Base-by-base conservation (phyloP, 2,888 invertebrate genomes). In the Hyposoter dolosus region DNA sequence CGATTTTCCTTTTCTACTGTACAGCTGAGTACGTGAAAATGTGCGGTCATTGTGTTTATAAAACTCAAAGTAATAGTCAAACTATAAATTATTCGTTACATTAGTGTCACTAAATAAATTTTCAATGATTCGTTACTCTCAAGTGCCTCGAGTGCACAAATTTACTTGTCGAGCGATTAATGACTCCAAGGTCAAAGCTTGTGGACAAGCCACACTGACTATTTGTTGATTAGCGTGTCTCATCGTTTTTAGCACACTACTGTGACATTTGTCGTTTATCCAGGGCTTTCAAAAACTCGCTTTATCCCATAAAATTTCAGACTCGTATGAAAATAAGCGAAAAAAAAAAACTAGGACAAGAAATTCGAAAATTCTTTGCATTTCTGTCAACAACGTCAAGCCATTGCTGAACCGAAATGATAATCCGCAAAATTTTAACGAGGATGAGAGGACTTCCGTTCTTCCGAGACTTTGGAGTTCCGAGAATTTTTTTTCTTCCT, bases 11-110 rank as follows among this genome's bases (percentile, higher is more conserved):
- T 63, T 40, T 66, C 35, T 66, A 40, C 40, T 66, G n/a, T 40
- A 45, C 19, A 47, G 69, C 69, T 45, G 17, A 35, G n/a, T 71
- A 50, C 71, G 71, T 71, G 50, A 71, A 32, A 32, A 71, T 50
- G 50, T 71, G 71, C 71, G 3, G 19, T 69, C 7, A 9, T 45
- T 15, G 69, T 28, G 69, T 47, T 28, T 32, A 32, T 10, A 9
- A 17, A 28, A 40, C n/a, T 66, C 35, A 7, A 10, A 9, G 35
- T 23, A 23, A 56, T 56, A 23, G 53, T 53, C 23, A 12, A 28
- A 23, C 3, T 56, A 56, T 28, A 5, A 56, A 56, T 56, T 23
- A 56, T 23, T 60, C 15, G 60, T 60, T 69, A 45, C 12, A 47
- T 69, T 28, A 47, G 23, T 12, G 23, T 45, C 28, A 17, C 69